Percentiles rank a stretch among this genome's conserved stretches.
These are phyloP conservation scores for Xestia xanthographa DNA, from an alignment of 2,888 invertebrate genomes.

Conservation along the genomic window DNA sequence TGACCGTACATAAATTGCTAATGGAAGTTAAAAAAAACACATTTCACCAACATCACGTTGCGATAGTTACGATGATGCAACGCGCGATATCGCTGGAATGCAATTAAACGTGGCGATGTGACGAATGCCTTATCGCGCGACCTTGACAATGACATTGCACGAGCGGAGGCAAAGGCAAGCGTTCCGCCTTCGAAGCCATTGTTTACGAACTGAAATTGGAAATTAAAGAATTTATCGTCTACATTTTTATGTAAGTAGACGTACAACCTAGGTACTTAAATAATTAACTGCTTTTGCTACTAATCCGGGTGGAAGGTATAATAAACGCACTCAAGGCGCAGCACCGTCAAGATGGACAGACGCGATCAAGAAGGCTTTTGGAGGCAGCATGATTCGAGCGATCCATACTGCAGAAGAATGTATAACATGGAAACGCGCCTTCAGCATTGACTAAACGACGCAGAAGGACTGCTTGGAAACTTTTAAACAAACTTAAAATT, in stretches of 20 bases:
- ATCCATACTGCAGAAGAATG: background rate
- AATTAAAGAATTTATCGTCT: slow-evolving; percentile 26
- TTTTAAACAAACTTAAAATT: background rate
- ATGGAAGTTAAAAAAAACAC: slow-evolving; percentile 66
- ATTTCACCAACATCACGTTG: slow-evolving; percentile 79
- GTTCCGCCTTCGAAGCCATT: slow-evolving; percentile 59
- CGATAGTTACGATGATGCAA: slow-evolving; percentile 85
- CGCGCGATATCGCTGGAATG: slow-evolving; percentile 85
- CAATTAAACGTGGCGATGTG: slow-evolving; percentile 85
- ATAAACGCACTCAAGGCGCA: background rate
- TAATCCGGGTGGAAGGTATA: background rate
- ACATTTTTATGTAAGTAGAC: background rate
- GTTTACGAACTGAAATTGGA: slow-evolving; percentile 59
- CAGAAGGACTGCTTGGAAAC: background rate
- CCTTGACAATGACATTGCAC: slow-evolving; percentile 88
- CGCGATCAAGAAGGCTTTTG: background rate
- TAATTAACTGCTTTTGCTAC: background rate
- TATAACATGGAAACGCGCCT: background rate
- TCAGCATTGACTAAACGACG: background rate
- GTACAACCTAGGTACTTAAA: too few species aligned
- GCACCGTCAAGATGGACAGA: background rate
- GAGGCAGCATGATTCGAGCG: background rate
- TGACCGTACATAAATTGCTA: slow-evolving; percentile 64
- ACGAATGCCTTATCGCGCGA: slow-evolving; percentile 84
- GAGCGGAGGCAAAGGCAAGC: slow-evolving; percentile 59